phyloP scores from a whole-genome alignment of 2,888 invertebrate species.

The Craniophora ligustri region DNA sequence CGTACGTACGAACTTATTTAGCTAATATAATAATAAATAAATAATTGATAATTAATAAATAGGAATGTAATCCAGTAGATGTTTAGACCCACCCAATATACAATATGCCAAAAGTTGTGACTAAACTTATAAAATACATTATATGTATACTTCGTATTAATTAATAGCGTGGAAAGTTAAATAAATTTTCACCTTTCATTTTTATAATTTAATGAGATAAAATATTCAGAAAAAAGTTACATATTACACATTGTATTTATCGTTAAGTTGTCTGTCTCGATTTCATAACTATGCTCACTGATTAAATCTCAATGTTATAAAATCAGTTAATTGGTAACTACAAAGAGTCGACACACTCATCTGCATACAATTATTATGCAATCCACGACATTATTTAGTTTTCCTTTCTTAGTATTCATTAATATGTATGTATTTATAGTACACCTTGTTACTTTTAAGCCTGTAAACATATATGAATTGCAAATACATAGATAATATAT shows the following conservation, averaged over 20 bases:
- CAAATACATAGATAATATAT: slow-evolving; percentile 41
- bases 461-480: slow-evolving; percentile 53
- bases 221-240: too few relatives aligned
- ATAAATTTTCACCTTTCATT: too few relatives aligned
- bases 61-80: too few relatives aligned
- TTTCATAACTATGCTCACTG: too few relatives aligned
- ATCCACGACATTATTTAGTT: slow-evolving; percentile 42
- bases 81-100: too few relatives aligned
- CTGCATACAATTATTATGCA: slow-evolving; percentile 43
- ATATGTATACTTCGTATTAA: too few relatives aligned
- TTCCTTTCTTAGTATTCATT: slow-evolving; percentile 49
- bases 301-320: slow-evolving; percentile 11
- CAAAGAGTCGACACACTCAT: slow-evolving; percentile 20
- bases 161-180: too few relatives aligned
- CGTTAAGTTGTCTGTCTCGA: not conserved
- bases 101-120: too few relatives aligned
- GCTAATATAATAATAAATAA: not conserved
- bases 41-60: not conserved
- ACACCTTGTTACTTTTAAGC: slow-evolving; percentile 44
- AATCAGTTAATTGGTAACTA: slow-evolving; percentile 33
- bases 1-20: too few relatives aligned
- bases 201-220: too few relatives aligned
- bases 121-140: too few relatives aligned
- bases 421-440: slow-evolving; percentile 51
- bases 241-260: too few relatives aligned